These are phyloP conservation scores for Diuraphis noxia DNA, from an alignment of 1,140 invertebrate species.

Conservation along the genomic window DNA sequence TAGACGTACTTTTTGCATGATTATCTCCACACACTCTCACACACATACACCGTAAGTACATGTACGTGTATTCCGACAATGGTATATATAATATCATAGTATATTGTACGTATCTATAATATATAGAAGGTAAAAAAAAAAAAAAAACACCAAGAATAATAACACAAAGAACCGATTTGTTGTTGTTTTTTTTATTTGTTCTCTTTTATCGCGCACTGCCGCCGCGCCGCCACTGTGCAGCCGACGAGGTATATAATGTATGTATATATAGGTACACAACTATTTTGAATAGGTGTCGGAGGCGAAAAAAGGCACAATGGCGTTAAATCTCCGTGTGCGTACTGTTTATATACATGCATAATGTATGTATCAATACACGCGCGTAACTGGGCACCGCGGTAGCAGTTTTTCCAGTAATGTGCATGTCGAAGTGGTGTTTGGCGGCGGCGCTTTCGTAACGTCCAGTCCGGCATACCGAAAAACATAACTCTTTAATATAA, in stretches of 20 bases:
- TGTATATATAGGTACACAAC: not conserved
- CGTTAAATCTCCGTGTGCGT: slow-evolving; percentile 40
- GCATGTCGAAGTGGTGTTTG: slow-evolving; percentile 16
- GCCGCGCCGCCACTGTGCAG: not conserved
- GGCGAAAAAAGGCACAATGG: slow-evolving; percentile 50
- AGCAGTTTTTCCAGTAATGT: slow-evolving; percentile 45
- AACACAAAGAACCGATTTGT: slow-evolving; percentile 53
- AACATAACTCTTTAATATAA: not conserved
- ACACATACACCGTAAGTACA: not conserved
- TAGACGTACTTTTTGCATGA: slow-evolving; percentile 46
- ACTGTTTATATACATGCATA: not conserved
- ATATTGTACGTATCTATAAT: not conserved
- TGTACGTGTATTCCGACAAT: slow-evolving; percentile 38
- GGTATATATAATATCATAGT: not conserved
- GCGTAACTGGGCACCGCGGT: not conserved
- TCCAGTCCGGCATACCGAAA: slow-evolving; percentile 1
- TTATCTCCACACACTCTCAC: slow-evolving; percentile 18
- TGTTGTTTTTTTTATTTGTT: slow-evolving; percentile 44
- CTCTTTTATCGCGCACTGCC: slow-evolving; percentile 22
- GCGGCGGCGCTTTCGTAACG: slow-evolving; percentile 30
- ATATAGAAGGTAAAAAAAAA: not conserved
- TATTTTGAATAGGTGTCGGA: slow-evolving; percentile 50
- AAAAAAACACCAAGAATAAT: slow-evolving; percentile 28
- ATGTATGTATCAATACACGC: not conserved
- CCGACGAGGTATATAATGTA: not conserved